Conservation (phyloP, 1,140 invertebrate species). For the Phymorhynchus buccinoides region DNA sequence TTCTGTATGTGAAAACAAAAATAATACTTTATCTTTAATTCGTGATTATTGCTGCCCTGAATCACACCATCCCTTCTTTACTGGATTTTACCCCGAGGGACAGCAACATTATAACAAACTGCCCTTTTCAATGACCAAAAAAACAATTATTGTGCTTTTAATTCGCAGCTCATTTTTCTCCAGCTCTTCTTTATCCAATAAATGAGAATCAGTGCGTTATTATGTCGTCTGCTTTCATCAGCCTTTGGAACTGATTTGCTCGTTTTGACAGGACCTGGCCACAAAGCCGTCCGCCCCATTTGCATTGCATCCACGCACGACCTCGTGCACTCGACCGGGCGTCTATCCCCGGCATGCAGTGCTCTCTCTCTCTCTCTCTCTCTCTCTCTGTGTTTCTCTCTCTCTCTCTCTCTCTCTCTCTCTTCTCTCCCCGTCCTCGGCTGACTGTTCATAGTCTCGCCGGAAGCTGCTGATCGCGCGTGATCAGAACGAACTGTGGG, state of each 20-base stretch:
- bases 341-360: background rate
- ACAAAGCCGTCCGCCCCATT: constrained; percentile 22
- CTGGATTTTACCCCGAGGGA: too few relatives aligned
- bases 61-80: too few relatives aligned
- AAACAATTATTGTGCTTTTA: background rate
- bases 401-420: too few relatives aligned
- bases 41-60: too few relatives aligned
- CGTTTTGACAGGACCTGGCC: background rate
- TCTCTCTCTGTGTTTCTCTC: too few relatives aligned
- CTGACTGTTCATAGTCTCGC: constrained; percentile 25
- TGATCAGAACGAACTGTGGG: constrained; percentile 34
- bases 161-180: background rate
- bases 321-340: background rate
- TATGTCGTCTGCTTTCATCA: constrained; percentile 10
- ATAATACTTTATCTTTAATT: too few relatives aligned
- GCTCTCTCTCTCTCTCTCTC: background rate
- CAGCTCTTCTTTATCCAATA: background rate
- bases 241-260: constrained; percentile 5
- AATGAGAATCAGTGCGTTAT: background rate
- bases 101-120: too few relatives aligned
- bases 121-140: too few relatives aligned
- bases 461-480: constrained; percentile 37
- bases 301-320: constrained; percentile 23
- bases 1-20: too few relatives aligned
- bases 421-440: background rate